These are phyloP conservation scores for Agrilus biguttatus DNA, from an alignment of 2,888 invertebrate genomes.

Conservation along the genomic window DNA sequence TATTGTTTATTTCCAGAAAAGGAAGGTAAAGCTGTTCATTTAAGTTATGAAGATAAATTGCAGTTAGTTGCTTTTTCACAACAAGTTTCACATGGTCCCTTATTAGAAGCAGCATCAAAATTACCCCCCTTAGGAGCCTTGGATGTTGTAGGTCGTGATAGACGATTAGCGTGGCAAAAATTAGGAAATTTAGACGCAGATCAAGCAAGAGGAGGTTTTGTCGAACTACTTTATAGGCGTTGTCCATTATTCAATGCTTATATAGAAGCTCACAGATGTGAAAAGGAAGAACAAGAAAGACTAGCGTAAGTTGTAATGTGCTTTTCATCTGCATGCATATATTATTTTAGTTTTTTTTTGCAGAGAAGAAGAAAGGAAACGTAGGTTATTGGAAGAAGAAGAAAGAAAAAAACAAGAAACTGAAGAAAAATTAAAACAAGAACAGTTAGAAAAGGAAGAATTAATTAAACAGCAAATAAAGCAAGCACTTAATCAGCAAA, in stretches of 20 bases:
- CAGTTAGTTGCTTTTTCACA: constrained; percentile 85
- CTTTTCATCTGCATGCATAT: background rate
- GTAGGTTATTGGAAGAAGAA: constrained; percentile 40
- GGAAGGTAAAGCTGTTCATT: constrained; percentile 91
- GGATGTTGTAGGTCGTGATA: constrained; percentile 88
- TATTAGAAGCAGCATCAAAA: constrained; percentile 49
- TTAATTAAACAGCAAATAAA: constrained; percentile 71
- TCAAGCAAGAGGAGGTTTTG: constrained; percentile 86
- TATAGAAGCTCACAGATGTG: constrained; percentile 80
- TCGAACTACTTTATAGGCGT: constrained; percentile 68
- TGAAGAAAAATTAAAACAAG: constrained; percentile 48
- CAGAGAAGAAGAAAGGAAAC: constrained; percentile 41
- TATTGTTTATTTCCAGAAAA: constrained; percentile 53
- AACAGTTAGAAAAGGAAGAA: constrained; percentile 46
- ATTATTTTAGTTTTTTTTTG: constrained; percentile 4
- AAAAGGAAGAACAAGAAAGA: constrained; percentile 65
- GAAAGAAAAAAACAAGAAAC: constrained; percentile 45
- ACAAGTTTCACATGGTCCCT: constrained; percentile 77
- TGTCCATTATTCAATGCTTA: constrained; percentile 87
- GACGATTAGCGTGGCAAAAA: constrained; percentile 86
- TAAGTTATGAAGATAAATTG: constrained; percentile 86
- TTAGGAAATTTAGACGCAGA: constrained; percentile 73
- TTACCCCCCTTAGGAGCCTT: constrained; percentile 76
- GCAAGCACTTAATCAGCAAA: constrained; percentile 91
- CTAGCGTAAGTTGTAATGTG: constrained; percentile 32